A percentile compares a stretch with the other conserved stretches of the same genome.
Conservation (phyloP, 35 echinoderm and acorn worm genomes). For the Stichopus chloronotus region DNA sequence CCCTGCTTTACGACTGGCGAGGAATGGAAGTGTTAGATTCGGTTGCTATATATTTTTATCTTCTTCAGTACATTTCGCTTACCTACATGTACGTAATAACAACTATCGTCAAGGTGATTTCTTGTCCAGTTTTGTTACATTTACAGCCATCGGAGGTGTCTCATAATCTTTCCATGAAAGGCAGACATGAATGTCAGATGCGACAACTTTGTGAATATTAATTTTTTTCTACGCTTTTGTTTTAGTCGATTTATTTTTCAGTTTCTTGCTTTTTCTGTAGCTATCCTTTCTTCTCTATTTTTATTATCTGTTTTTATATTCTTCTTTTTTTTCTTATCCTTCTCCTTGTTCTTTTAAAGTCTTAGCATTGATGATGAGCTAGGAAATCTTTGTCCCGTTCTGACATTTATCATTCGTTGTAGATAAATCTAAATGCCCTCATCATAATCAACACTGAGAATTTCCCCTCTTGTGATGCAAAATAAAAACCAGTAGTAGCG, state of each 20-base stretch:
- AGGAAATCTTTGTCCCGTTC: background rate
- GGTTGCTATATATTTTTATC: background rate
- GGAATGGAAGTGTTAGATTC: background rate
- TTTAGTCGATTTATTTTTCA: background rate
- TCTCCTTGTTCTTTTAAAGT: background rate
- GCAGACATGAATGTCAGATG: background rate
- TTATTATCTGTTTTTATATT: background rate
- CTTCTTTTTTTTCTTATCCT: background rate
- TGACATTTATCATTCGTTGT: background rate
- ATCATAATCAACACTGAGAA: slow-evolving; percentile 8
- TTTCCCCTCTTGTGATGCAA: background rate
- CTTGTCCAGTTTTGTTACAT: slow-evolving; percentile 5
- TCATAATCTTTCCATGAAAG: slow-evolving; percentile 20
- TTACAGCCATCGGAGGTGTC: background rate
- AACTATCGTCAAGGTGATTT: slow-evolving; percentile 1
- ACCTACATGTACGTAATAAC: background rate
- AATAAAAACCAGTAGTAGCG: background rate
- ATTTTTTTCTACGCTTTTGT: background rate
- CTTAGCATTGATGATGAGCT: slow-evolving; percentile 20
- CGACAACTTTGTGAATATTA: slow-evolving; percentile 17
- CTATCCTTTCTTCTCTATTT: background rate
- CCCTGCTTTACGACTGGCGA: background rate
- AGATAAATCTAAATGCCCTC: slow-evolving; percentile 19
- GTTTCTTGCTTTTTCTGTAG: too few relatives aligned
- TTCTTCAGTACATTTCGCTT: background rate